Conservation (phyloP, 2,797 vertebrate species). For the Mus caroli region DNA sequence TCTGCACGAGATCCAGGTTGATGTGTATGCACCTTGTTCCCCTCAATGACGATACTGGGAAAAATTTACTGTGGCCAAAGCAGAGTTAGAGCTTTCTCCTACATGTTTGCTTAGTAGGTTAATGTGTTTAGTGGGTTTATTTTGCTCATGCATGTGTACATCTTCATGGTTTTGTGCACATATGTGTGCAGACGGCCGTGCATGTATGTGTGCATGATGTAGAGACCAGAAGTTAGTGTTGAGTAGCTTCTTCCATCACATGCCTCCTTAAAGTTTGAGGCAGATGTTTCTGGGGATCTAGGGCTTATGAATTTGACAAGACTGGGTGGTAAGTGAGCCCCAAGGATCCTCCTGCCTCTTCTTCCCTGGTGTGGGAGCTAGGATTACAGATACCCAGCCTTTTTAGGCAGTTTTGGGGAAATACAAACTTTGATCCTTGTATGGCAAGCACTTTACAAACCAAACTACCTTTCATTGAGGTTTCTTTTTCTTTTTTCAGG, state of each 20-base stretch:
- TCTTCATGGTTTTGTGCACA: not conserved
- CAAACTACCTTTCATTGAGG: not conserved
- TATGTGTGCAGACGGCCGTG: not conserved
- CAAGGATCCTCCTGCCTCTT: not conserved
- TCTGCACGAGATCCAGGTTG: not conserved
- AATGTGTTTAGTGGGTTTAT: not conserved
- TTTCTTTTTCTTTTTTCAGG: too few relatives aligned
- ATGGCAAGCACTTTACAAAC: not conserved
- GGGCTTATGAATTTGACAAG: not conserved
- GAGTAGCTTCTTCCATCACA: not conserved
- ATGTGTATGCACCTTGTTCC: not conserved
- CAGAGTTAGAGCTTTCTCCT: not conserved
- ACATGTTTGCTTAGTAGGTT: not conserved
- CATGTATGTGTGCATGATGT: not conserved
- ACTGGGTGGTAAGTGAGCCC: not conserved
- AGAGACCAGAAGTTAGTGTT: not conserved
- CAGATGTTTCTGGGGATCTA: not conserved
- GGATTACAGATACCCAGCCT: not conserved
- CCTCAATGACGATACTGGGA: not conserved
- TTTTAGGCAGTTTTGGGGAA: not conserved
- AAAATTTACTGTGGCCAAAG: accelerated
- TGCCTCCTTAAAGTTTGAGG: not conserved
- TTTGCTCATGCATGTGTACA: not conserved
- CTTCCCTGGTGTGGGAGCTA: not conserved
- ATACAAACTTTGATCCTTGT: not conserved